phyloP scores from a whole-genome alignment of 2,113 vertebrate genomes.

The Actenoides hombroni region DNA sequence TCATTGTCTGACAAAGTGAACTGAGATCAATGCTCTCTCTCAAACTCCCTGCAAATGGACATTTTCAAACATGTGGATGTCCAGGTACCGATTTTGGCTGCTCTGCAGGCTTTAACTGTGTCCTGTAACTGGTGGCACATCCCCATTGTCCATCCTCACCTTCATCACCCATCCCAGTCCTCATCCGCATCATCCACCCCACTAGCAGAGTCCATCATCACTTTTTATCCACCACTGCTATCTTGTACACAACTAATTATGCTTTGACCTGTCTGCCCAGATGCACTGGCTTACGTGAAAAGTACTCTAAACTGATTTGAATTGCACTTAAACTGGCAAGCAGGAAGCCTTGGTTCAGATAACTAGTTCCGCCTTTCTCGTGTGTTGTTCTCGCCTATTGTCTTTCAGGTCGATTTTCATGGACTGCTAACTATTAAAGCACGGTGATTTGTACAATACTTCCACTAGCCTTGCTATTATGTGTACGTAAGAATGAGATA shows the following conservation, averaged over 20 bases:
- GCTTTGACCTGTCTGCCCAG: background rate
- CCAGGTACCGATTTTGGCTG: background rate
- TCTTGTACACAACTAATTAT: background rate
- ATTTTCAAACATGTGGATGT: background rate
- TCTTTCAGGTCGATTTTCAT: slow-evolving; percentile 28
- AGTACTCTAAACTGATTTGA: slow-evolving; percentile 1
- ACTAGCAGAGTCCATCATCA: background rate
- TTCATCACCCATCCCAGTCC: background rate
- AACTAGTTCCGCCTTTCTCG: background rate
- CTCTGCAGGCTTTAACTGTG: background rate
- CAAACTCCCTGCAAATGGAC: background rate
- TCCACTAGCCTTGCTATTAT: background rate
- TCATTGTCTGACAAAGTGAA: background rate
- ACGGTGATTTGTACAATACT: slow-evolving; percentile 1
- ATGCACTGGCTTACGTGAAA: slow-evolving; percentile 21
- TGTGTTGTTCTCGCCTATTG: background rate
- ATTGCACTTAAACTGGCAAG: background rate
- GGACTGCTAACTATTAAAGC: slow-evolving; percentile 33
- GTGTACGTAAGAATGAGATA: background rate
- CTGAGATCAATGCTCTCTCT: background rate
- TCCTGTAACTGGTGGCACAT: background rate
- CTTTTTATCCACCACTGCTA: background rate
- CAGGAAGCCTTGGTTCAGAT: background rate
- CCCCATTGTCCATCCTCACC: background rate
- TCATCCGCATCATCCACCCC: background rate